Evolutionary conservation across 2,888 invertebrate genomes (phyloP), one percentile per base, ranked within the genome.

Genomic region (Hirtodrosophila histrioides): DNA sequence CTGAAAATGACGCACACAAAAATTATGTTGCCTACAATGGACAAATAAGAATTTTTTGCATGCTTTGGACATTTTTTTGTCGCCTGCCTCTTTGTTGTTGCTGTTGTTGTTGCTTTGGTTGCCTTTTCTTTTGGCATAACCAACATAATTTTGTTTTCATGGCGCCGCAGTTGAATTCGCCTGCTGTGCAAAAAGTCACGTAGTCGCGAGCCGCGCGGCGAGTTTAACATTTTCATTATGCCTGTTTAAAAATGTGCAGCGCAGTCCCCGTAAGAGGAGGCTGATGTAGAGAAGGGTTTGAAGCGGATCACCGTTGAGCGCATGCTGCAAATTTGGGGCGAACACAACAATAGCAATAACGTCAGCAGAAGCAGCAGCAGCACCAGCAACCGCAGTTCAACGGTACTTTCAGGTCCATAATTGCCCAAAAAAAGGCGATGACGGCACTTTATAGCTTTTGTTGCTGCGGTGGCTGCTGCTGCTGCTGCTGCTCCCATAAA

Each of bases 1-100:
- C 85, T 72, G 85, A 87, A 87, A 84, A 78, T 86, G 83, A 80
- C 80, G 86, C 80, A 80, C 82, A 75, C 72, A 37, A 63, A 71
- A 78, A 79, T 72, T 66, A 71, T 75, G 73, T 50, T 31, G 33
- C 64, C 41, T 69, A 54, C 63, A 64, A 51, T 64, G 71, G 60
- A 27, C 58, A 56, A 60, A 43, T 56, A 71, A 54, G 31, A 31
- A 31, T 31, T 3, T 71, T 65, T 61, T 39, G 60, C 65, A 56
- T 75, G 54, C 44, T 65, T 64, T 31, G 44, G 45, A 41, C 46
- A n/a, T n/a, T 75, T 61, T 40, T 60, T 56, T 57, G 54, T 58
- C 48, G 65, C 43, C 49, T 64, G 17, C 17, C 56, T 40, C 27
- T 35, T 54, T 39, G 17, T 41, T 61, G 37, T 37, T 69, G 35